These are phyloP conservation scores for Spinus pinus DNA, from an alignment of 2,797 vertebrate genomes.

Conservation along the genomic window DNA sequence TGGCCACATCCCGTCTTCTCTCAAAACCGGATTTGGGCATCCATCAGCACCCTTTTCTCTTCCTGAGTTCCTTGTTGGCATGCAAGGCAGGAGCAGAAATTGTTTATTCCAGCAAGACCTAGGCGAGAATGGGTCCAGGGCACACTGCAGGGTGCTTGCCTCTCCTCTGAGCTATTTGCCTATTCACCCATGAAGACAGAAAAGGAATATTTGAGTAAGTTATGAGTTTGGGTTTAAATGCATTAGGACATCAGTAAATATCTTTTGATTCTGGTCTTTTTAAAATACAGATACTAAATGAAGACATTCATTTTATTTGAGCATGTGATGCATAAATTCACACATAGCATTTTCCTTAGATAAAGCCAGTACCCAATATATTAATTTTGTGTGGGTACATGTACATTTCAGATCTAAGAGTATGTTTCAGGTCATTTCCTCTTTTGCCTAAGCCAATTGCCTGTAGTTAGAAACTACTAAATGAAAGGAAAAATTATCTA, in stretches of 20 bases:
- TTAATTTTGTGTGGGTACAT: not conserved
- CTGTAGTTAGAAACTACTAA: constrained; percentile 21
- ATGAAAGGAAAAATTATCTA: not conserved
- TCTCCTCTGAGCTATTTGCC: not conserved
- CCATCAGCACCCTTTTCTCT: not conserved
- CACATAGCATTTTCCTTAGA: not conserved
- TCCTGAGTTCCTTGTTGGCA: not conserved
- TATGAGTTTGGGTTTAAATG: not conserved
- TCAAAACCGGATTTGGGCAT: not conserved
- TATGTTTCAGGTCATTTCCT: constrained; percentile 26
- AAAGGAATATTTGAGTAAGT: not conserved
- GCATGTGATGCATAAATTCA: not conserved
- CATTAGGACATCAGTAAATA: not conserved
- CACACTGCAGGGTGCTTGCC: not conserved
- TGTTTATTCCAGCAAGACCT: not conserved
- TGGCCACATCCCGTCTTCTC: not conserved
- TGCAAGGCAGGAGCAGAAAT: not conserved
- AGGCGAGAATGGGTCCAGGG: not conserved
- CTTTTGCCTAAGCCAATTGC: constrained; percentile 3
- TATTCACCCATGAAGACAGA: not conserved
- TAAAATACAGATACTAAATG: not conserved
- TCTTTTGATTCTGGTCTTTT: not conserved
- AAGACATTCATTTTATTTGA: not conserved
- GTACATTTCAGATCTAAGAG: not conserved
- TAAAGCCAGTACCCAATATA: not conserved